Conservation (phyloP, 1,140 invertebrate species). For the Marisa cornuarietis region DNA sequence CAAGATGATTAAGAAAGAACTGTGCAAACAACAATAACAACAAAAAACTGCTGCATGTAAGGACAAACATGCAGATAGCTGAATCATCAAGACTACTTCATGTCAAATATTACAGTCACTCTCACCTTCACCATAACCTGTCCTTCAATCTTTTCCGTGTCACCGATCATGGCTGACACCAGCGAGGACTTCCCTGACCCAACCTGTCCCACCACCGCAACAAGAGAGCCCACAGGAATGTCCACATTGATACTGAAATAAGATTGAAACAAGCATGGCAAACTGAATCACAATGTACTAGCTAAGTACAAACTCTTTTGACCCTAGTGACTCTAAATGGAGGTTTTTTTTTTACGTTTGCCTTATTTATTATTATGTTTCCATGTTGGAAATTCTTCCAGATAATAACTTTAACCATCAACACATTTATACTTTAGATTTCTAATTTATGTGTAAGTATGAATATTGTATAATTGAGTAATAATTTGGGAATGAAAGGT, state of each 20-base stretch:
- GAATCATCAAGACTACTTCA: no score
- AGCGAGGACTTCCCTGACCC: conserved; percentile 74
- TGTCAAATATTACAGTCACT: not conserved
- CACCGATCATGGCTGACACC: conserved; percentile 71
- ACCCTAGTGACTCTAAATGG: not conserved
- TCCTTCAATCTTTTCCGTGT: conserved; percentile 63
- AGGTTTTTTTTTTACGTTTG: not conserved
- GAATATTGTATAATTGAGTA: no score
- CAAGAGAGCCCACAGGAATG: conserved; percentile 50
- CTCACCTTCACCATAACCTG: conserved; percentile 47
- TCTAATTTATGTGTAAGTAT: no score
- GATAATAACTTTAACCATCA: no score
- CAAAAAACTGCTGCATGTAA: no score
- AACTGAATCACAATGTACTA: not conserved
- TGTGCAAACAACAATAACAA: no score
- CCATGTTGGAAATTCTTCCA: no score
- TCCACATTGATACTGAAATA: conserved; percentile 54
- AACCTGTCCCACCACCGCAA: conserved; percentile 73
- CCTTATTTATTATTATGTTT: no score
- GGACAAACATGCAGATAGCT: no score
- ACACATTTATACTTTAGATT: no score
- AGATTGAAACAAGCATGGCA: not conserved
- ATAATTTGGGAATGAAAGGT: no score
- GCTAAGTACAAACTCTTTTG: not conserved
- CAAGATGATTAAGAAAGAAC: no score